Percentiles rank a stretch among this genome's conserved stretches.
phyloP scores from a whole-genome alignment of 2,113 vertebrate species.

The Tapirus terrestris region DNA sequence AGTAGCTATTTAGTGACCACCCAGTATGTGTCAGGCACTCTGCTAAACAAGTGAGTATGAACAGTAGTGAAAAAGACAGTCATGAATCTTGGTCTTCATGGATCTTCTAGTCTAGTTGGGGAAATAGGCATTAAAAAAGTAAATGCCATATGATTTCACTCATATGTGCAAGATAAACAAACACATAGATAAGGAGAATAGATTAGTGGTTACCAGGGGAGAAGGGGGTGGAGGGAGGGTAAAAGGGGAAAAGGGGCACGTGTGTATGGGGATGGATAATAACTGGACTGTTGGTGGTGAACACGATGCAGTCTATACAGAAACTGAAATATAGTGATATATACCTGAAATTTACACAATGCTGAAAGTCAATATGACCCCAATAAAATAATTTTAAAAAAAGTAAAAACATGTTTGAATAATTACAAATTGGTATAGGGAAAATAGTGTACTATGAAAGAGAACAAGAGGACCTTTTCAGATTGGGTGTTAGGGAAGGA shows the following conservation, averaged over 20 bases:
- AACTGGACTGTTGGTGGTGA: too few species aligned
- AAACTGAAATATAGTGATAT: too few species aligned
- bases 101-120: background rate
- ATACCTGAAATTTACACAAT: too few species aligned
- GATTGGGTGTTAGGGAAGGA: background rate
- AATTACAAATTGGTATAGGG: slow-evolving; percentile 39
- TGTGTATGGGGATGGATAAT: too few species aligned
- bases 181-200: too few species aligned
- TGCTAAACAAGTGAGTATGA: background rate
- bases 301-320: too few species aligned
- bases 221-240: too few species aligned
- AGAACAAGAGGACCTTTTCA: background rate
- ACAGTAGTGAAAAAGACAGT: slow-evolving; percentile 17
- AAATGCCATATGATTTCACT: background rate
- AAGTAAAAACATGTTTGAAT: background rate
- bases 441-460: slow-evolving; percentile 37
- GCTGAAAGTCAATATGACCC: too few species aligned
- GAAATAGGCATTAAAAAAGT: background rate
- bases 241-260: too few species aligned
- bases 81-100: background rate
- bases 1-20: background rate
- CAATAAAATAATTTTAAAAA: background rate
- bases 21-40: background rate
- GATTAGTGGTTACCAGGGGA: too few species aligned
- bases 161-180: too few species aligned